Conservation (phyloP, 2,888 invertebrate genomes). For the Aphidius colemani region DNA sequence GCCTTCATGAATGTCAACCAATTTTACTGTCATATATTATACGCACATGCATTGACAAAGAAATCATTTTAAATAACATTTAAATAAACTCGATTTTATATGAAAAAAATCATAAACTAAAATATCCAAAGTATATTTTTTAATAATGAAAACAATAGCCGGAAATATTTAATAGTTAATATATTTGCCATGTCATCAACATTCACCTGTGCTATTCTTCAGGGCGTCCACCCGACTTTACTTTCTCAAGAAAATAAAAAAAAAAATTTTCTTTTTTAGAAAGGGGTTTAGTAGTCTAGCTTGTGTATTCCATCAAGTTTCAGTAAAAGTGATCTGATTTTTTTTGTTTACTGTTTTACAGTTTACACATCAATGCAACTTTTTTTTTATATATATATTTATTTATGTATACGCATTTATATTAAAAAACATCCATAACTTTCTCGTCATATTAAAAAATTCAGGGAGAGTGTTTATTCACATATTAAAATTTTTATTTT, state of each 20-base stretch:
- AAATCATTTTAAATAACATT: too few species aligned
- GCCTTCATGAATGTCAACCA: too few species aligned
- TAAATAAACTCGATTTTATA: too few species aligned
- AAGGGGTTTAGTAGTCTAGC: constrained; percentile 43
- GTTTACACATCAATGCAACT: not conserved
- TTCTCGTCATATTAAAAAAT: too few species aligned
- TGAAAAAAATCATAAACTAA: too few species aligned
- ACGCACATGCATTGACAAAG: too few species aligned
- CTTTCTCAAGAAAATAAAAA: constrained; percentile 54
- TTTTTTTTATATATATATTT: not conserved
- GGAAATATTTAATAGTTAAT: not conserved
- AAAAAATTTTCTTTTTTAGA: constrained; percentile 43
- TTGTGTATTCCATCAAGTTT: constrained; percentile 33
- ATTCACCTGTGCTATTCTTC: constrained; percentile 23
- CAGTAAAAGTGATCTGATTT: constrained; percentile 52
- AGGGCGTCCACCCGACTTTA: constrained; percentile 28
- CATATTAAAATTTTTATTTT: too few species aligned
- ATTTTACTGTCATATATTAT: not conserved
- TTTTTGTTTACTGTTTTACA: constrained; percentile 14
- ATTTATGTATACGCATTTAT: not conserved
- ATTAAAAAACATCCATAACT: too few species aligned
- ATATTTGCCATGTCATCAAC: constrained; percentile 16
- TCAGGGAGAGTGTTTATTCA: too few species aligned
- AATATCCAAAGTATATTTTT: too few species aligned
- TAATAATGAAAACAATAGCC: too few species aligned